Percentiles rank a stretch among this genome's conserved stretches.
Evolutionary conservation across 2,888 invertebrate genomes (phyloP).

Genomic region (Lithodes maja): DNA sequence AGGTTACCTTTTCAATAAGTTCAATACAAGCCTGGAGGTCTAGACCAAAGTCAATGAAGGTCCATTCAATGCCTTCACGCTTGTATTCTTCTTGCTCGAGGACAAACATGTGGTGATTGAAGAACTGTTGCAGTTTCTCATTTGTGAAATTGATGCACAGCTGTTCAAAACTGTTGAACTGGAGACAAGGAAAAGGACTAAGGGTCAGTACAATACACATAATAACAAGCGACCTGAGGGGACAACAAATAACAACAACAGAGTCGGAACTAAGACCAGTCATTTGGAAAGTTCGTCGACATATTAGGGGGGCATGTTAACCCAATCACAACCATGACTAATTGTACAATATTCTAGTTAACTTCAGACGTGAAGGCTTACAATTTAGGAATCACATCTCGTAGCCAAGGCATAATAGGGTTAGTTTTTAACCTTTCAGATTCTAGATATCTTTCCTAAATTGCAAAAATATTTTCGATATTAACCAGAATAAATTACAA

Average conservation of each 20-base stretch:
- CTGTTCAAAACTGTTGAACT: slow-evolving; percentile 98
- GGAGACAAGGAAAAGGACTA: slow-evolving; percentile 71
- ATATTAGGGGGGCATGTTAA: too few species aligned
- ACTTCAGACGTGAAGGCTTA: too few species aligned
- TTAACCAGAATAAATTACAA: too few species aligned
- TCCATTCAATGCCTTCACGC: slow-evolving; percentile 95
- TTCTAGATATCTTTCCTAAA: too few species aligned
- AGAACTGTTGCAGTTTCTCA: slow-evolving; percentile 98
- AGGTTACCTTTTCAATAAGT: slow-evolving; percentile 87
- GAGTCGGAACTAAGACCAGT: background rate
- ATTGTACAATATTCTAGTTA: too few species aligned
- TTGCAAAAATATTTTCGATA: too few species aligned
- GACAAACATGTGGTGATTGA: slow-evolving; percentile 99
- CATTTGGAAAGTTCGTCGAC: background rate
- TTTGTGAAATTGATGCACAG: slow-evolving; percentile 99
- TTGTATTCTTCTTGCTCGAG: slow-evolving; percentile 98
- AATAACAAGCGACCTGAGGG: background rate
- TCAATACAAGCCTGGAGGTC: slow-evolving; percentile 97
- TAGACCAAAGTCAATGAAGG: slow-evolving; percentile 98
- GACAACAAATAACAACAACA: background rate
- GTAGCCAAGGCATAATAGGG: too few species aligned
- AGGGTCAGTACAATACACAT: slow-evolving; percentile 5
- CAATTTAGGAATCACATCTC: too few species aligned
- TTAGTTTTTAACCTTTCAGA: too few species aligned
- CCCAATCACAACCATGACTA: too few species aligned